These are phyloP conservation scores for Phoebastria nigripes DNA, from an alignment of 2,797 vertebrate genomes.

Conservation along the genomic window DNA sequence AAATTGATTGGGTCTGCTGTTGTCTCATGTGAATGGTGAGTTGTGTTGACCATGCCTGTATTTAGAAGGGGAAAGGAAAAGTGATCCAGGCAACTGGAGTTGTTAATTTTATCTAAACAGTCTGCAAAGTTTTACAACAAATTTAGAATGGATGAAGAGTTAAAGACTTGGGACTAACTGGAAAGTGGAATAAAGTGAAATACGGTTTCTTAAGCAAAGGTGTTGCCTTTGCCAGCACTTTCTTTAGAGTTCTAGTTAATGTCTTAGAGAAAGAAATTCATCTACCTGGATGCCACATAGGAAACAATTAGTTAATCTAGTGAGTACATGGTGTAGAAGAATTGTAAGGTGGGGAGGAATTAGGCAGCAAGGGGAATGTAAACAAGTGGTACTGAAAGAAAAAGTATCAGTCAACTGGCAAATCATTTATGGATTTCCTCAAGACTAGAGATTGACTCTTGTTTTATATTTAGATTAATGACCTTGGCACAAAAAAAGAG, in stretches of 20 bases:
- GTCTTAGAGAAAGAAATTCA: not conserved
- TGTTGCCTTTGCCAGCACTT: not conserved
- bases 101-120: not conserved
- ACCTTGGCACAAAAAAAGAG: not conserved
- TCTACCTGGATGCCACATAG: not conserved
- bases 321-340: not conserved
- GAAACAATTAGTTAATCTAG: not conserved
- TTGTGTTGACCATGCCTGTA: not conserved
- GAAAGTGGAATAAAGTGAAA: not conserved
- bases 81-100: not conserved
- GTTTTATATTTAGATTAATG: not conserved
- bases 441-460: not conserved
- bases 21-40: not conserved
- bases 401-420: not conserved
- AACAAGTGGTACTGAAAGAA: not conserved
- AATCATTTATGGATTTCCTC: not conserved
- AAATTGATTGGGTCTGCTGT: not conserved
- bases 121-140: not conserved
- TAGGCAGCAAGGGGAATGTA: not conserved
- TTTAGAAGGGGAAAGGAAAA: not conserved
- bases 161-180: not conserved
- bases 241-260: not conserved
- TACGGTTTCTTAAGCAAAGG: not conserved
- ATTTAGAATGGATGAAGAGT: not conserved
- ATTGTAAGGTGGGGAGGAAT: not conserved